A percentile compares a stretch with the other conserved stretches of the same genome.
phyloP scores from a whole-genome alignment of 2,888 invertebrate genomes.

The Lapara coniferarum region DNA sequence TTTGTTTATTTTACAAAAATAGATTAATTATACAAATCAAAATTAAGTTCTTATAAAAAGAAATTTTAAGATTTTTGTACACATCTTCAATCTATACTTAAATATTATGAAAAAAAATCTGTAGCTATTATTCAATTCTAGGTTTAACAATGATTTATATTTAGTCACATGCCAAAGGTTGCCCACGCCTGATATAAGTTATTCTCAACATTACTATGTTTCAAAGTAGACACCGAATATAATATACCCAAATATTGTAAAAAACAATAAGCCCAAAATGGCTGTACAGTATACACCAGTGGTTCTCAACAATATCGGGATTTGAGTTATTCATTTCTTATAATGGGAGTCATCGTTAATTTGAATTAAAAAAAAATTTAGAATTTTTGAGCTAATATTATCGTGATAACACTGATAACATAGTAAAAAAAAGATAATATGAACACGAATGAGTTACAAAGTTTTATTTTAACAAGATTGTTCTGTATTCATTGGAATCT shows the following conservation, averaged over 20 bases:
- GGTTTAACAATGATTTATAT: no score
- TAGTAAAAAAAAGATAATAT: no score
- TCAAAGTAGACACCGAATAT: conserved; percentile 7
- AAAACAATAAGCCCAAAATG: background rate
- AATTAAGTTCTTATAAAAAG: background rate
- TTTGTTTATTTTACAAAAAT: background rate
- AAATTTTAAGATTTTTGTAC: background rate
- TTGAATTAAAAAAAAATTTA: background rate
- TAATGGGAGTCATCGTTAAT: background rate
- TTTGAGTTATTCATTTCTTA: no score
- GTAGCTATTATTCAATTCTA: no score
- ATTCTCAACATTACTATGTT: background rate
- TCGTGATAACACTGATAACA: no score
- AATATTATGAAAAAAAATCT: no score
- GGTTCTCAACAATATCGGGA: background rate
- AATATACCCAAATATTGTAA: background rate
- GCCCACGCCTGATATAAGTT: background rate
- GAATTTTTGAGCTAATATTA: no score
- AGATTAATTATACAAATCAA: background rate
- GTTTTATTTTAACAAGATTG: no score
- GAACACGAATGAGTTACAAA: no score
- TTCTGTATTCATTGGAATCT: no score
- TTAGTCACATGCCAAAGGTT: background rate
- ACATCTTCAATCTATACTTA: no score
- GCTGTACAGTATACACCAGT: background rate